Evolutionary conservation across 2,113 vertebrate species (phyloP), one percentile per base, ranked within the genome.

Genomic region (Hypocryptadius cinnamomeus): DNA sequence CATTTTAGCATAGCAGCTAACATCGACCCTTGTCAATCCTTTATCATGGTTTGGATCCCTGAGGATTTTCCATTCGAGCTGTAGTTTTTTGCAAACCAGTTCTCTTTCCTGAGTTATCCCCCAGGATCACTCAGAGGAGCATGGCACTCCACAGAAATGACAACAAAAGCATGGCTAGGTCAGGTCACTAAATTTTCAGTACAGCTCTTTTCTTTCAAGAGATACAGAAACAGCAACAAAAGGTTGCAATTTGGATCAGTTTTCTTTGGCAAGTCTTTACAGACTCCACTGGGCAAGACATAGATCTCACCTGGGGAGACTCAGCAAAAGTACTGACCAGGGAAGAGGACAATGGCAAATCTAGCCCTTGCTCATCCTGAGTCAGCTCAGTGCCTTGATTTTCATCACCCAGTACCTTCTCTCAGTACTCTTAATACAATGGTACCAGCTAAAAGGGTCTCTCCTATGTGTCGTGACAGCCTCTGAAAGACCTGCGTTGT

Each of bases 311-410:
- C 15, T 37, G 25, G 54, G 23, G 14, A 84, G 4, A 53, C 2
- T 15, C 72, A 84, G 42, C 11, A 66, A 8, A 5, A 37, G 33
- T 10, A 57, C 22, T 0, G 2, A 33, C 15, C 35, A 85, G 28
- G 18, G 28, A 85, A 83, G 27, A 92, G 31, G 40, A 59, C 2
- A 5, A 16, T 27, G 20, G 23, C 0, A 0, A 45, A 31, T 24
- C 13, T 20, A 81, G 15, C 6, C 23, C 27, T 59, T 73, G 17
- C 8, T 66, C 30, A 77, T 40, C 37, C 20, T 13, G 12, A 79
- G 31, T 30, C 54, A 77, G n/a, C 14, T 82, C 24, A 61, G 1
- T 47, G n/a, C 8, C n/a, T 40, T 31, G 25, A 84, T 51, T 53
- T 89, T 92, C 17, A 53, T 14, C 54, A 50, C 39, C 60, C 28